Evolutionary conservation across 2,113 vertebrate species (phyloP).

Genomic region (Salvator merianae): DNA sequence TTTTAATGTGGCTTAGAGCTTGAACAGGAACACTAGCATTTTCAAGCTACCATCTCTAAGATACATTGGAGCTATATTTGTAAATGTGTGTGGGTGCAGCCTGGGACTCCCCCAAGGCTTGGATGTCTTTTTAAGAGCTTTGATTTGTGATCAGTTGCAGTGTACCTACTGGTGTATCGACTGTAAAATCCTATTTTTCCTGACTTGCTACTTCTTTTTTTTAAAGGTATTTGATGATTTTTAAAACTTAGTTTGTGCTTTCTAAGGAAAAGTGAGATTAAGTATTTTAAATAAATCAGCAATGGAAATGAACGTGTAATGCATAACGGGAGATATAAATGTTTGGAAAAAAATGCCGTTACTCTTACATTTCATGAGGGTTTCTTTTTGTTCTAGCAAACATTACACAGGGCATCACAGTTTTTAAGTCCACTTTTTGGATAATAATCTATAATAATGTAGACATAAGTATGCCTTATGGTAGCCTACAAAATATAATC

Average conservation of each 20-base stretch:
- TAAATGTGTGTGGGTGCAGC: no score
- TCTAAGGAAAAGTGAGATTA: no score
- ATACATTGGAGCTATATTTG: no score
- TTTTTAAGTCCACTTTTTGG: no score
- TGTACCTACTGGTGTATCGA: no score
- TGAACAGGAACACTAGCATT: no score
- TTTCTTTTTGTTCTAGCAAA: neutral
- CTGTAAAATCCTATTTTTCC: neutral
- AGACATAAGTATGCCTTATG: no score
- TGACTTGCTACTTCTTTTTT: neutral
- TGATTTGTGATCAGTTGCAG: neutral
- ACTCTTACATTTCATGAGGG: neutral
- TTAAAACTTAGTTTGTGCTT: neutral
- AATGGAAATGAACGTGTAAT: neutral
- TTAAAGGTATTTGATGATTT: neutral
- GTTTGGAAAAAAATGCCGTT: neutral
- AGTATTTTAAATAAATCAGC: neutral
- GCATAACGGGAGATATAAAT: neutral
- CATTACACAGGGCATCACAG: neutral
- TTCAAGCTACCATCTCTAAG: no score
- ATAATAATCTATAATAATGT: no score
- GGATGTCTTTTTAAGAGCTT: neutral
- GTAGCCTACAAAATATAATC: no score
- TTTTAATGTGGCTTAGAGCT: no score
- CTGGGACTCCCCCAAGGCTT: no score